Percentiles rank a stretch among this genome's conserved stretches.
phyloP scores from a whole-genome alignment of 2,797 vertebrate species.

The Arnoldichthys spilopterus region DNA sequence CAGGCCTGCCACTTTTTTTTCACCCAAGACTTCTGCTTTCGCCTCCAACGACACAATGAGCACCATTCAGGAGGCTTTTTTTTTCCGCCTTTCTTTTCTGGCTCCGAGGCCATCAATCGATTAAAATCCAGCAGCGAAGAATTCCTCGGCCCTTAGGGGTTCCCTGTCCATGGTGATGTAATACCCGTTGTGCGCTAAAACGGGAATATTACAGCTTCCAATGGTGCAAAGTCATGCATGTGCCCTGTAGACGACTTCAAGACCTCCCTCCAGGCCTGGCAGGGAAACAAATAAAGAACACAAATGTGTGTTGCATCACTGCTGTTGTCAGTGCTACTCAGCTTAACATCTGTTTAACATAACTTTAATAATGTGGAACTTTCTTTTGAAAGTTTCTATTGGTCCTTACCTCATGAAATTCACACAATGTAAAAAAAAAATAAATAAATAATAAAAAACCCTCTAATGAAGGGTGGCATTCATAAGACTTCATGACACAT shows the following conservation, averaged over 20 bases:
- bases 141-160: slow-evolving; percentile 56
- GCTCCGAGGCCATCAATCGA: slow-evolving; percentile 65
- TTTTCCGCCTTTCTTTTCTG: slow-evolving; percentile 54
- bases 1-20: slow-evolving; percentile 44
- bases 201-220: background rate
- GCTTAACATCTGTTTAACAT: too few species aligned
- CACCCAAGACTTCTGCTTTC: slow-evolving; percentile 58
- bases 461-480: too few species aligned
- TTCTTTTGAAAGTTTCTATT: too few species aligned
- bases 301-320: background rate
- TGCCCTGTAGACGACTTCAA: background rate
- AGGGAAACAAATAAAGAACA: background rate
- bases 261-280: background rate
- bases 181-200: slow-evolving; percentile 61
- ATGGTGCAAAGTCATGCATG: background rate
- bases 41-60: slow-evolving; percentile 63
- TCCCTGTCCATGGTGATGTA: slow-evolving; percentile 65
- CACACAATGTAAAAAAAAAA: too few species aligned
- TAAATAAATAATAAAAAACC: too few species aligned
- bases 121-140: slow-evolving; percentile 61
- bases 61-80: slow-evolving; percentile 60
- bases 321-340: too few species aligned
- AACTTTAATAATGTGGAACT: too few species aligned
- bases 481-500: too few species aligned
- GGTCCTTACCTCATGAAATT: too few species aligned